Evolutionary conservation across 2,113 vertebrate species (phyloP), one percentile per base, ranked within the genome.

Genomic region (Ranitomeya variabilis): DNA sequence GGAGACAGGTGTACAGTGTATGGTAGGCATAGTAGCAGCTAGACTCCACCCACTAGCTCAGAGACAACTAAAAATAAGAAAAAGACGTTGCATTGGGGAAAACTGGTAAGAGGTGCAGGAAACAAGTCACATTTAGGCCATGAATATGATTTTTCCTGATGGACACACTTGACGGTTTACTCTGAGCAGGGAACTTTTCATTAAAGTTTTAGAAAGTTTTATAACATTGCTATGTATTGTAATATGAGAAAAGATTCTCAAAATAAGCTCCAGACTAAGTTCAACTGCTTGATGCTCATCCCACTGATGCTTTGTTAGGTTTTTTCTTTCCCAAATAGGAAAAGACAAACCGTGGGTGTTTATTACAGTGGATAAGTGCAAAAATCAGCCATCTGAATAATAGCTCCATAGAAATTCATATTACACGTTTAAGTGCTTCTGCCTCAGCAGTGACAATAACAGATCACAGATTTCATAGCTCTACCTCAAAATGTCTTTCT

Each of bases 301-400:
- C 62, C 64, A 62, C 31, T 82, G 23, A 82, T 5, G n/a, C 18
- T 31, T 54, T n/a, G 76, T 31, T 10, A 51, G 7, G 14, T 69
- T 73, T 87, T 87, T 15, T 45, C 37, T 51, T 87, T 5, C 66
- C 66, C 67, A 71, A 83, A 88, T 67, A 88, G 64, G 54, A 88
- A 88, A 82, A 74, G 79, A 88, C 66, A 88, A 88, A 62, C 64
- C 26, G 86, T 88, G 67, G 80, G 79, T 83, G 79, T 88, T 83
- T 74, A 74, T 88, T 82, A 51, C 59, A 54, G 37, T 10, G 19
- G 69, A 52, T 74, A 64, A 83, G 80, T 66, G 59, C 60, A 64
- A 45, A 62, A 88, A 88, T 73, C 86, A 82, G 54, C 79, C 86
- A 64, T 74, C 79, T 88, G 67, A 88, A 82, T 74, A 88, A 88